Evolutionary conservation across 2,888 invertebrate genomes (phyloP).

Genomic region (Pachycephus smyrnensis): DNA sequence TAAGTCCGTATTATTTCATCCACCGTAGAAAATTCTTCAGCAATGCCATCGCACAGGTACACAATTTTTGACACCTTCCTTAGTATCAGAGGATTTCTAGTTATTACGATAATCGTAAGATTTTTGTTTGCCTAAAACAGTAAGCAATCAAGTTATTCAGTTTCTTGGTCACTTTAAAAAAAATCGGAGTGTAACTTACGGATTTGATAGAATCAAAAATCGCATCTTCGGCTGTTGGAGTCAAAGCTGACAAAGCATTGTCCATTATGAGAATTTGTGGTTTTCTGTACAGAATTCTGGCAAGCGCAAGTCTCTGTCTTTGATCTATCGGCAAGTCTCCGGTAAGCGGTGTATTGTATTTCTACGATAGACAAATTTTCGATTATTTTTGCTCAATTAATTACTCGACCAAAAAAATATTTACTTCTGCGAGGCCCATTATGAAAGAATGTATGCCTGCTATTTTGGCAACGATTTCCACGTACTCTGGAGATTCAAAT

Average conservation of each 20-base stretch:
- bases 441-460: conserved; percentile 24
- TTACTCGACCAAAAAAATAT: not conserved
- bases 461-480: conserved; percentile 19
- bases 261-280: conserved; percentile 28
- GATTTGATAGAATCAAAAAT: conserved; percentile 20
- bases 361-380: not conserved
- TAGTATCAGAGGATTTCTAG: conserved; percentile 20
- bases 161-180: too few relatives aligned
- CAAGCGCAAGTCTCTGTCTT: conserved; percentile 30
- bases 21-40: conserved; percentile 20
- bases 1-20: conserved; percentile 15
- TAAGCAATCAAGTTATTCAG: too few relatives aligned
- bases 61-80: conserved; percentile 24
- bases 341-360: conserved; percentile 18
- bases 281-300: conserved; percentile 27
- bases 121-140: conserved; percentile 1
- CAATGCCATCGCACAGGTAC: conserved; percentile 16
- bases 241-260: conserved; percentile 24
- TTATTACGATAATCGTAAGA: conserved; percentile 24
- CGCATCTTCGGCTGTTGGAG: conserved; percentile 20
- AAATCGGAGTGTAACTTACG: not conserved
- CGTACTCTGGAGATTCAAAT: conserved; percentile 4
- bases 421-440: conserved; percentile 10
- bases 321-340: conserved; percentile 23
- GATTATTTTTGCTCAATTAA: not conserved